phyloP scores from a whole-genome alignment of 2,113 vertebrate genomes.

The Rhagologus leucostigma region DNA sequence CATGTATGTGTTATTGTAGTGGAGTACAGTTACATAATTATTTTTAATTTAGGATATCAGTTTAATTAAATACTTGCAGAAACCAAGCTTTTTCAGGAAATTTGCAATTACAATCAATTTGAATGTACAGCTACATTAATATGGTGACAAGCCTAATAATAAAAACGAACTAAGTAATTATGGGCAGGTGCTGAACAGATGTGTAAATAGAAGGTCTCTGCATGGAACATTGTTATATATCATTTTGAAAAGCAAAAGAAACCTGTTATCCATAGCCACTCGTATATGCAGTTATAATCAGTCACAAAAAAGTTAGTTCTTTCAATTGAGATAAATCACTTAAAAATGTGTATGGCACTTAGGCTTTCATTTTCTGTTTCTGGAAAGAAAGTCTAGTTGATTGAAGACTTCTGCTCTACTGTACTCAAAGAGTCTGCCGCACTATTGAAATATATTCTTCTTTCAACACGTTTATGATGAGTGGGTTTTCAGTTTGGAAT shows the following conservation, averaged over 20 bases:
- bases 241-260: conserved; percentile 20
- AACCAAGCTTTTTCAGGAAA: conserved; percentile 76
- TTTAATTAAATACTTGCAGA: conserved; percentile 80
- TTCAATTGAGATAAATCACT: conserved; percentile 61
- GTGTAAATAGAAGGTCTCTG: conserved; percentile 56
- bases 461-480: conserved; percentile 66
- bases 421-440: conserved; percentile 37
- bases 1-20: conserved; percentile 67
- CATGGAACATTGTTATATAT: conserved; percentile 51
- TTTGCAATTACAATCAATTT: conserved; percentile 81
- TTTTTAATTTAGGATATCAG: conserved; percentile 78
- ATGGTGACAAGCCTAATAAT: conserved; percentile 69
- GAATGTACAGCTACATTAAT: conserved; percentile 73
- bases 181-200: conserved; percentile 69
- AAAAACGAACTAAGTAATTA: conserved; percentile 68
- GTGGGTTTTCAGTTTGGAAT: conserved; percentile 61
- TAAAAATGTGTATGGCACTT: conserved; percentile 45
- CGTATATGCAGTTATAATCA: conserved; percentile 10
- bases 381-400: conserved; percentile 51
- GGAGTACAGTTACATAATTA: conserved; percentile 79
- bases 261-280: conserved; percentile 40
- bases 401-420: conserved; percentile 62
- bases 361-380: conserved; percentile 57
- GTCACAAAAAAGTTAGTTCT: conserved; percentile 51
- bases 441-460: conserved; percentile 60